These are phyloP conservation scores for Ryuthela nishihirai DNA, from an alignment of 2,888 invertebrate genomes.

Conservation along the genomic window DNA sequence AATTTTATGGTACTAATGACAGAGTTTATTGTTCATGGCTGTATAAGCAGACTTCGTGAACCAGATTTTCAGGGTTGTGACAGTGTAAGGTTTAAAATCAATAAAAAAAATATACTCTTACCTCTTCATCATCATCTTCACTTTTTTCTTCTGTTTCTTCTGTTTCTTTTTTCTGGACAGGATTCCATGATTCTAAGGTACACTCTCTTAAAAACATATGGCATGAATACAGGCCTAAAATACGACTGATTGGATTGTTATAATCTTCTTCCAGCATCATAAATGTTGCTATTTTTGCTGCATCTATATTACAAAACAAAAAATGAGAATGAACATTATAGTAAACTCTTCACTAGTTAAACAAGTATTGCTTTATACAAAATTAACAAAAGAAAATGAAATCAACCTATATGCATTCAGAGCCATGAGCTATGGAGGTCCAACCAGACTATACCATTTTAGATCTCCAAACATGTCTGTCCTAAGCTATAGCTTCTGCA, in stretches of 20 bases:
- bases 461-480: too few species aligned
- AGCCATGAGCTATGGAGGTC: too few species aligned
- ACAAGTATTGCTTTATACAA: neutral
- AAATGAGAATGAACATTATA: neutral
- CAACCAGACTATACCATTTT: too few species aligned
- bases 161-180: constrained; percentile 6
- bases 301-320: constrained; percentile 55
- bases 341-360: neutral
- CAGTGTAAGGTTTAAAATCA: too few species aligned
- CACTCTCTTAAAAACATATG: constrained; percentile 60
- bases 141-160: constrained; percentile 46
- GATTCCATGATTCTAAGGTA: constrained; percentile 35
- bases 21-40: too few species aligned
- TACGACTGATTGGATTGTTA: constrained; percentile 62
- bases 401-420: too few species aligned
- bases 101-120: constrained; percentile 13
- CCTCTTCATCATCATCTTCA: constrained; percentile 47
- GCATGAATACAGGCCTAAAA: constrained; percentile 69
- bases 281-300: constrained; percentile 70
- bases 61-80: too few species aligned
- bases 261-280: constrained; percentile 88
- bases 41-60: too few species aligned
- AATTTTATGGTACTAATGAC: too few species aligned
- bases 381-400: too few species aligned
- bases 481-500: too few species aligned